Conservation (phyloP, 1,140 invertebrate genomes). For the Bombus superbus region DNA sequence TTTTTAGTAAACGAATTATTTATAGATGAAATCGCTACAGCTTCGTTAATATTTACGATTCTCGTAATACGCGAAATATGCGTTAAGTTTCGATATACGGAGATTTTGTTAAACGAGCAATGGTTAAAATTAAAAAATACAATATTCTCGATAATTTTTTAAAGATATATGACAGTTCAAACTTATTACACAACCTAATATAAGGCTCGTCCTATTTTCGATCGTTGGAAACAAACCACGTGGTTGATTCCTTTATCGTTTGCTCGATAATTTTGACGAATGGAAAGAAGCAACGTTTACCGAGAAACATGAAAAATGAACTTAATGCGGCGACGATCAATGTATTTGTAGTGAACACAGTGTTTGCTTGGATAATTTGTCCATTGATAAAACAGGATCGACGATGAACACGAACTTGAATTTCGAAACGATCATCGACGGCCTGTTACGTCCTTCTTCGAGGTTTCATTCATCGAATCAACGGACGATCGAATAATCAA, state of each 20-base stretch:
- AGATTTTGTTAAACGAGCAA: too few species aligned
- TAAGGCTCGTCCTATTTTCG: not conserved
- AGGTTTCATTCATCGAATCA: not conserved
- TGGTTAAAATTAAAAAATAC: too few species aligned
- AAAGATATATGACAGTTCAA: not conserved
- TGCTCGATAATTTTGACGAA: not conserved
- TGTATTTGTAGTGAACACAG: conserved; percentile 1
- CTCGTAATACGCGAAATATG: not conserved
- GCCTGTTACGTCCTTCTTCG: not conserved
- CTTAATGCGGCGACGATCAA: not conserved
- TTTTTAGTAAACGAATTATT: not conserved
- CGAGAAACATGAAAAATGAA: not conserved
- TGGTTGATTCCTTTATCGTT: not conserved
- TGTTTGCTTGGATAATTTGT: not conserved
- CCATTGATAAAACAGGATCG: not conserved
- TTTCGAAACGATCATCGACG: not conserved
- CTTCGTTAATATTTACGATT: not conserved
- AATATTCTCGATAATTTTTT: too few species aligned
- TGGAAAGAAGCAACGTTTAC: not conserved
- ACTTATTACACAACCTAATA: not conserved
- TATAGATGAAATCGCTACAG: not conserved
- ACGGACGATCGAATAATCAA: not conserved
- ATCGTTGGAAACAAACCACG: not conserved
- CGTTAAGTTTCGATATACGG: too few species aligned
- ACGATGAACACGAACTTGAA: not conserved